Conservation (phyloP, 1,140 invertebrate species). For the Conus ventricosus region DNA sequence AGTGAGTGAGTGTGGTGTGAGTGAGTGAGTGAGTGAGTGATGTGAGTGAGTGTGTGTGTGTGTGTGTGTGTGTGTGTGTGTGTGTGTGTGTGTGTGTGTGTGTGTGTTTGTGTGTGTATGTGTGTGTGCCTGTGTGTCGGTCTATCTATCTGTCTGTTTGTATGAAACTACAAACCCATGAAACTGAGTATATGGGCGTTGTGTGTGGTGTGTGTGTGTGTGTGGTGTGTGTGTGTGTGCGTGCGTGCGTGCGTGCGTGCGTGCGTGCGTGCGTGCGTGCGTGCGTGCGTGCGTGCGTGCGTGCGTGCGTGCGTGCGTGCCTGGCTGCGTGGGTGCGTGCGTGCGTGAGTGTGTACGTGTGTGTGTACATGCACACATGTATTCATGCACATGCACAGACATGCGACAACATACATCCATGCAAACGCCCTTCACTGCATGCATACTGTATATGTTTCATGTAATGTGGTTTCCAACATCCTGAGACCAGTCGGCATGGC, state of each 20-base stretch:
- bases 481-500: too few relatives aligned
- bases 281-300: conserved; percentile 8
- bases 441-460: too few relatives aligned
- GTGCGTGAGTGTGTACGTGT: too few relatives aligned
- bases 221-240: conserved; percentile 9
- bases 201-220: too few relatives aligned
- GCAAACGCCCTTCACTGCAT: neutral
- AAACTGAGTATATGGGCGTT: too few relatives aligned
- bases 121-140: neutral
- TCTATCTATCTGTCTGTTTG: neutral
- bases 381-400: neutral
- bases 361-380: neutral
- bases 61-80: neutral
- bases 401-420: too few relatives aligned
- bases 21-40: too few relatives aligned
- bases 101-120: neutral
- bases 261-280: conserved; percentile 15
- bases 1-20: too few relatives aligned
- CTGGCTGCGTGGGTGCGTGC: neutral
- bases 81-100: too few relatives aligned
- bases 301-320: conserved; percentile 5
- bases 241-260: conserved; percentile 5
- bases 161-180: too few relatives aligned
- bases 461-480: too few relatives aligned
- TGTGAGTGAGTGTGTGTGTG: too few relatives aligned